Evolutionary conservation across 2,797 vertebrate genomes (phyloP).

Genomic region (Lerista edwardsae): DNA sequence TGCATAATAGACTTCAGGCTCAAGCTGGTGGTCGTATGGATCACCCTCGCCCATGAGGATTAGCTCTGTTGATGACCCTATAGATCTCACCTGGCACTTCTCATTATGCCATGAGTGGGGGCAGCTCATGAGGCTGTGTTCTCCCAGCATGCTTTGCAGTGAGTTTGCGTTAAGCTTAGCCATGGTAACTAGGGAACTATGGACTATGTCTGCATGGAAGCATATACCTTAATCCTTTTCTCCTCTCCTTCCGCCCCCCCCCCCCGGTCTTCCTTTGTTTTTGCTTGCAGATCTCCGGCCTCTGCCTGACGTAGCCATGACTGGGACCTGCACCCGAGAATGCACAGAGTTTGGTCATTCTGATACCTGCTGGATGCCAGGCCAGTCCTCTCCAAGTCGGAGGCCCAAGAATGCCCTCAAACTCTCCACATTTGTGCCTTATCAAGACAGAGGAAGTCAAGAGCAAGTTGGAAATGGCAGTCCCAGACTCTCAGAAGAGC

Average conservation of each 20-base stretch:
- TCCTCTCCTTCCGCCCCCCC: neutral
- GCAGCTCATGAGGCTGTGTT: neutral
- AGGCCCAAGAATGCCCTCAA: conserved; percentile 91
- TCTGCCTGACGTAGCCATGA: conserved; percentile 97
- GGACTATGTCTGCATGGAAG: fast-evolving
- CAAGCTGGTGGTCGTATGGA: too few relatives aligned
- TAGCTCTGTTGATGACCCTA: too few relatives aligned
- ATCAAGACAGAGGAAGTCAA: conserved; percentile 95
- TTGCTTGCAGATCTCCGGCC: conserved; percentile 88
- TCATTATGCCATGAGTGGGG: too few relatives aligned
- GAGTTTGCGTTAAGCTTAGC: neutral
- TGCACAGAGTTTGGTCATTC: conserved; percentile 98
- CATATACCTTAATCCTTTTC: neutral
- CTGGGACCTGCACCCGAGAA: conserved; percentile 95
- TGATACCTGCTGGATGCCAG: conserved; percentile 98
- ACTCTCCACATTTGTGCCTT: conserved; percentile 99
- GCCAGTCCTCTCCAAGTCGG: conserved; percentile 92
- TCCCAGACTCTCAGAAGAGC: conserved; percentile 93
- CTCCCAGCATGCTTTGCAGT: neutral
- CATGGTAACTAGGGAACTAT: fast-evolving
- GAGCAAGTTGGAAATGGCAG: conserved; percentile 92
- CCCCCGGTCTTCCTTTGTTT: conserved; percentile 32
- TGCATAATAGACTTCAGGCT: too few relatives aligned
- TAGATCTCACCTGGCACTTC: too few relatives aligned
- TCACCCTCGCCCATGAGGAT: too few relatives aligned